phyloP scores from a whole-genome alignment of 2,797 vertebrate genomes.

The Ambastaia sidthimunki region DNA sequence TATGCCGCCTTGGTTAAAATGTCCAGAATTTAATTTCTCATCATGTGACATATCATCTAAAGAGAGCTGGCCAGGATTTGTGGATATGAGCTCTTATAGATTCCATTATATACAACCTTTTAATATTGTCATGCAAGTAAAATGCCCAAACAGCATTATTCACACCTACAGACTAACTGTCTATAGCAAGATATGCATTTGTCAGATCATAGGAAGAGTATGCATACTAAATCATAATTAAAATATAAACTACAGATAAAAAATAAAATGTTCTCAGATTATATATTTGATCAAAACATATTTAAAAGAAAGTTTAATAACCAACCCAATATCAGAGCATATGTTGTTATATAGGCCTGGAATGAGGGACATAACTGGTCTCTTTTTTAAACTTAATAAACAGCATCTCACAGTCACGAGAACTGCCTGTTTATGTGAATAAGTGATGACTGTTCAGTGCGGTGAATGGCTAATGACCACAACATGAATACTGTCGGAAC shows the following conservation, averaged over 20 bases:
- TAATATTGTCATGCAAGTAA: neutral
- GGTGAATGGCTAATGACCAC: constrained; percentile 43
- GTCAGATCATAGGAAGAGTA: neutral
- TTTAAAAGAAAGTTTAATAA: neutral
- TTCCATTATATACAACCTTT: constrained; percentile 20
- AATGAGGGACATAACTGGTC: neutral
- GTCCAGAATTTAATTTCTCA: constrained; percentile 68
- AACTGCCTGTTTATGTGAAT: constrained; percentile 32
- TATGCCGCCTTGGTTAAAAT: constrained; percentile 69
- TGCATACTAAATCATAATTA: neutral
- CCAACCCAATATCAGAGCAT: neutral
- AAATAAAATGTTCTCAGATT: neutral
- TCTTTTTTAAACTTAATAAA: constrained; percentile 38
- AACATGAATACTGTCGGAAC: constrained; percentile 31
- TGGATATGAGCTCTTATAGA: constrained; percentile 27
- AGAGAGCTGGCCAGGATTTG: constrained; percentile 60
- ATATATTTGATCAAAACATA: neutral
- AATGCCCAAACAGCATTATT: constrained; percentile 3
- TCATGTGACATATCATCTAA: constrained; percentile 61
- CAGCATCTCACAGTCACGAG: constrained; percentile 28
- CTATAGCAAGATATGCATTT: neutral
- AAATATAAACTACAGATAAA: neutral
- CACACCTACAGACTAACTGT: neutral
- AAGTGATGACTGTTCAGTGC: constrained; percentile 34
- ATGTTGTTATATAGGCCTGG: constrained; percentile 16